Evolutionary conservation across 2,888 invertebrate species (phyloP), one percentile per base, ranked within the genome.

Genomic region (Ariolimax columbianus): DNA sequence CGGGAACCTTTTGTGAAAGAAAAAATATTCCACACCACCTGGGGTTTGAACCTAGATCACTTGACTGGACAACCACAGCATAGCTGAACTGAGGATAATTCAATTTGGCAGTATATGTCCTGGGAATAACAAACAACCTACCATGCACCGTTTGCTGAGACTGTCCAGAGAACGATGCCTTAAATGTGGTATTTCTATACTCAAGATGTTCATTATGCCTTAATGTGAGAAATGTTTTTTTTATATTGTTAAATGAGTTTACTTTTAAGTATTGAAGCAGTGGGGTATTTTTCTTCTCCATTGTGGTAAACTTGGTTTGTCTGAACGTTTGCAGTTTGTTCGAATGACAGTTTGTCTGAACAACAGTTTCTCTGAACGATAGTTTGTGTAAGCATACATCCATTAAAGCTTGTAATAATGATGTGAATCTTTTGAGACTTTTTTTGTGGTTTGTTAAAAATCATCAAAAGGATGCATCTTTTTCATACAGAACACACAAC

Each of bases 141-240:
- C n/a, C n/a, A n/a, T n/a, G n/a, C n/a, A n/a, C n/a, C n/a, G n/a
- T n/a, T n/a, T n/a, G n/a, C n/a, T n/a, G n/a, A n/a, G n/a, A n/a
- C n/a, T n/a, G n/a, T n/a, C n/a, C n/a, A n/a, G n/a, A n/a, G n/a
- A n/a, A n/a, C n/a, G n/a, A n/a, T n/a, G n/a, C n/a, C n/a, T n/a
- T n/a, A n/a, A n/a, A n/a, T n/a, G n/a, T n/a, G n/a, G n/a, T 30
- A 33, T 55, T 47, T 51, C 33, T 77, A 1, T 55, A 55, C 19
- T 77, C 77, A 73, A 73, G 43, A 73, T 73, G 40, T 40, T 73
- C 40, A 73, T 43, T 11, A 73, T 43, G 0, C 14, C 7, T 73
- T 73, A 43, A 73, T 73, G 40, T 73, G 38, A 19, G 9, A 40
- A 72, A 47, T 51, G 3, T 19, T 43, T 68, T 70, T 43, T 43